phyloP scores from a whole-genome alignment of 2,113 vertebrate genomes.

The Promerops cafer region DNA sequence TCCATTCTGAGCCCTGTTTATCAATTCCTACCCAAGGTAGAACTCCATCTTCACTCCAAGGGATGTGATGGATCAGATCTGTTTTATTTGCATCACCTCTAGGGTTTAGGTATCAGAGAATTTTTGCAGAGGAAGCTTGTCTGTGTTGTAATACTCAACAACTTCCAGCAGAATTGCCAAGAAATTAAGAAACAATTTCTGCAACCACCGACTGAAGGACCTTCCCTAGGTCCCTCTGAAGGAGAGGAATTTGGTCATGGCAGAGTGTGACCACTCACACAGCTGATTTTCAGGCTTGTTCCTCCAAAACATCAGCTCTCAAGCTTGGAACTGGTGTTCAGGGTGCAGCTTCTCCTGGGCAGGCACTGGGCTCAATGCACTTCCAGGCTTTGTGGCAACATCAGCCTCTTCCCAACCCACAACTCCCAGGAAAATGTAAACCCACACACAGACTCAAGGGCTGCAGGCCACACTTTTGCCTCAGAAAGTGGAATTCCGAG shows the following conservation, averaged over 20 bases:
- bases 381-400: neutral
- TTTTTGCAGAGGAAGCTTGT: neutral
- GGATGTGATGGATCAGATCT: neutral
- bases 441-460: neutral
- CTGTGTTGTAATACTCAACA: neutral
- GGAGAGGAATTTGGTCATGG: neutral
- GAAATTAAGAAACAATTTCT: neutral
- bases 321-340: neutral
- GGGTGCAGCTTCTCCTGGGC: neutral
- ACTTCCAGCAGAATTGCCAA: neutral
- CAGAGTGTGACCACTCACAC: neutral
- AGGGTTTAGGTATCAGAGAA: neutral
- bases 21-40: neutral
- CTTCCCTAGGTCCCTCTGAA: neutral
- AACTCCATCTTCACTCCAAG: neutral
- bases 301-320: neutral
- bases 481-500: neutral
- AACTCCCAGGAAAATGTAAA: neutral
- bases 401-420: neutral
- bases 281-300: neutral
- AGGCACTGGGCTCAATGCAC: neutral
- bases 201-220: neutral
- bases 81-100: neutral
- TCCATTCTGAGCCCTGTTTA: neutral
- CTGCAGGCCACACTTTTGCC: neutral